These are phyloP conservation scores for Drosophila bifasciata DNA, from an alignment of 1,140 invertebrate species.

Conservation along the genomic window DNA sequence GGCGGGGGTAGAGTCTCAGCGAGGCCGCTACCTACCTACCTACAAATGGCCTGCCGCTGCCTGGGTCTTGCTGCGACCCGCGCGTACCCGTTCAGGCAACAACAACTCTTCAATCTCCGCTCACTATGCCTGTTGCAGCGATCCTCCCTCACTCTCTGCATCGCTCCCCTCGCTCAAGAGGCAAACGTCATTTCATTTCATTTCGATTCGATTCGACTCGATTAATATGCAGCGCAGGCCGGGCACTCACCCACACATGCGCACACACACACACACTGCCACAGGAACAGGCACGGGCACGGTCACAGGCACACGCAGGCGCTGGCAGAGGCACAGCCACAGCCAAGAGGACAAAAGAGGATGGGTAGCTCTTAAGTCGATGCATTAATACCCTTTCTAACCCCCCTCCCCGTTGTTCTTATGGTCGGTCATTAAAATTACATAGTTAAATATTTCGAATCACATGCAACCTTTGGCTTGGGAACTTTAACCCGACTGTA, in stretches of 20 bases:
- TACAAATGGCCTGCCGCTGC: conserved; percentile 18
- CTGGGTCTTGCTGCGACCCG: conserved; percentile 6
- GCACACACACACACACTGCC: neutral
- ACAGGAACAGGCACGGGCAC: no score
- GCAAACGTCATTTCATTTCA: conserved; percentile 65
- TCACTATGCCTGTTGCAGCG: neutral
- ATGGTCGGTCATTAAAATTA: no score
- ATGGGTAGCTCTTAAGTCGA: no score
- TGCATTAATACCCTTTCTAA: no score
- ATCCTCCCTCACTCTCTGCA: conserved; percentile 22
- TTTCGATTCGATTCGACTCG: conserved; percentile 70
- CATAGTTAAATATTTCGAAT: neutral
- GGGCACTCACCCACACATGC: neutral
- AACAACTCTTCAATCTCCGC: conserved; percentile 40
- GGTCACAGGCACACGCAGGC: neutral
- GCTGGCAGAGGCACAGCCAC: neutral
- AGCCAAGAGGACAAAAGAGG: no score
- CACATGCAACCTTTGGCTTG: no score
- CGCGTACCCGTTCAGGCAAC: neutral
- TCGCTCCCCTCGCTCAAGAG: conserved; percentile 2
- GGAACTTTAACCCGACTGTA: no score
- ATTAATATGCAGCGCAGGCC: conserved; percentile 71
- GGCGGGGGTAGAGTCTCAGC: conserved; percentile 34
- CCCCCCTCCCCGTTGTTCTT: no score
- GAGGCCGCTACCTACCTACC: conserved; percentile 53